Evolutionary conservation across 2,888 invertebrate species (phyloP).

Genomic region (Priocnemis perturbator): DNA sequence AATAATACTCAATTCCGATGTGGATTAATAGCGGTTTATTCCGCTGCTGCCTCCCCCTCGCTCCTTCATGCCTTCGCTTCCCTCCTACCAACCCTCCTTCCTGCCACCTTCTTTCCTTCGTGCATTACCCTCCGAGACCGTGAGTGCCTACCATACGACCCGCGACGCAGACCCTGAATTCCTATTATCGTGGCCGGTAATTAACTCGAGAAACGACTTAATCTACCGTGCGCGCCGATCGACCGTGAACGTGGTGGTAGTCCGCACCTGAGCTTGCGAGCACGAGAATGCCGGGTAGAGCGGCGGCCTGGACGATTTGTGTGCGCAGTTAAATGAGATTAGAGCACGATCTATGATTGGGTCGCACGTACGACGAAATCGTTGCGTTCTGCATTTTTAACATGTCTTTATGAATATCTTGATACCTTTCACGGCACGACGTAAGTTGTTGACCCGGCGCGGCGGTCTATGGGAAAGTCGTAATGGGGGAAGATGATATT

Average conservation of each 20-base stretch:
- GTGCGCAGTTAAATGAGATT: no score
- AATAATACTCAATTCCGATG: constrained; percentile 75
- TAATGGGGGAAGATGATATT: no score
- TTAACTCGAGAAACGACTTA: constrained; percentile 61
- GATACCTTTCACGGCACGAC: no score
- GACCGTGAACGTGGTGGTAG: constrained; percentile 11
- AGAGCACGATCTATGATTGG: no score
- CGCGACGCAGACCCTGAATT: constrained; percentile 42
- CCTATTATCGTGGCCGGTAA: constrained; percentile 61
- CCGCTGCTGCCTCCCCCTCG: constrained; percentile 41
- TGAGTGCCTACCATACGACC: constrained; percentile 41
- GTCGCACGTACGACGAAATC: no score
- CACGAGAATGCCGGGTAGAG: not conserved
- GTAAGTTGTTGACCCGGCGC: no score
- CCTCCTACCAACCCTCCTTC: constrained; percentile 7
- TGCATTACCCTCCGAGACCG: constrained; percentile 17
- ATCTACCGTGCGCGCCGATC: constrained; percentile 39
- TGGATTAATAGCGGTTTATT: constrained; percentile 75
- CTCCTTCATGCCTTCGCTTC: constrained; percentile 10
- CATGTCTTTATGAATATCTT: not conserved
- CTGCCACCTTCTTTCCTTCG: constrained; percentile 23
- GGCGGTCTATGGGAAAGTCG: no score
- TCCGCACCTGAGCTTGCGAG: constrained; percentile 10
- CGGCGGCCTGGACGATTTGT: no score
- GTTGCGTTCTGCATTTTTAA: not conserved